Conservation (phyloP, 2,888 invertebrate genomes). For the Drosophila tripunctata region DNA sequence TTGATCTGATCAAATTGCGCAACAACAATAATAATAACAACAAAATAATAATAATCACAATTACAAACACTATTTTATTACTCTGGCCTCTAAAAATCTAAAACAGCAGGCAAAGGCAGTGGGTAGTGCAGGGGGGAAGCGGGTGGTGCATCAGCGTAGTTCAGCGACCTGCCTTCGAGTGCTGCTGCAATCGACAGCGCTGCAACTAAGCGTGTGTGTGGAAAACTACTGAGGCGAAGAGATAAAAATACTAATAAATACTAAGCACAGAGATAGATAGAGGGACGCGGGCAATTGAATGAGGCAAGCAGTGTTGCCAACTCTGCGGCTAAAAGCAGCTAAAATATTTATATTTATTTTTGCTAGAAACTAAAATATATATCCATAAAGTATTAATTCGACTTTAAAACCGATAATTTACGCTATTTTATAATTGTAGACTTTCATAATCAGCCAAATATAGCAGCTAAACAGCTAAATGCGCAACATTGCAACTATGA, state of each 20-base stretch:
- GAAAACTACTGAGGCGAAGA: constrained; percentile 57
- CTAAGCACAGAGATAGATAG: constrained; percentile 4
- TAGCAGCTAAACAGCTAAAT: too few relatives aligned
- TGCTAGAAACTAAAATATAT: too few relatives aligned
- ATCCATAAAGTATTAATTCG: too few relatives aligned
- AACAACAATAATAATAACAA: constrained; percentile 46
- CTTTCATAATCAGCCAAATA: too few relatives aligned
- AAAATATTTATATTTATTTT: too few relatives aligned
- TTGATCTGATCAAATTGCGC: constrained; percentile 69
- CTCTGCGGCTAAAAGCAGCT: too few relatives aligned
- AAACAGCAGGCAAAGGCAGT: background rate
- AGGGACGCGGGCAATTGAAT: constrained; percentile 5
- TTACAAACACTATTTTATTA: constrained; percentile 55
- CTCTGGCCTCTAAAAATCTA: constrained; percentile 63
- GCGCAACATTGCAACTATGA: too few relatives aligned
- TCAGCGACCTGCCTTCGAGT: constrained; percentile 67
- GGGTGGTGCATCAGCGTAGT: too few relatives aligned
- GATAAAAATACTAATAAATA: constrained; percentile 44
- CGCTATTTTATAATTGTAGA: too few relatives aligned
- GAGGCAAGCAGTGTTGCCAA: constrained; percentile 5
- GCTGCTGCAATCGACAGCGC: constrained; percentile 49
- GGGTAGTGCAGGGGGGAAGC: background rate
- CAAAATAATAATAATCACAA: constrained; percentile 16
- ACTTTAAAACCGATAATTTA: too few relatives aligned
- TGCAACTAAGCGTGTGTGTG: constrained; percentile 47